Evolutionary conservation across 2,888 invertebrate genomes (phyloP), one percentile per base, ranked within the genome.

Genomic region (Amphipoea oculea): DNA sequence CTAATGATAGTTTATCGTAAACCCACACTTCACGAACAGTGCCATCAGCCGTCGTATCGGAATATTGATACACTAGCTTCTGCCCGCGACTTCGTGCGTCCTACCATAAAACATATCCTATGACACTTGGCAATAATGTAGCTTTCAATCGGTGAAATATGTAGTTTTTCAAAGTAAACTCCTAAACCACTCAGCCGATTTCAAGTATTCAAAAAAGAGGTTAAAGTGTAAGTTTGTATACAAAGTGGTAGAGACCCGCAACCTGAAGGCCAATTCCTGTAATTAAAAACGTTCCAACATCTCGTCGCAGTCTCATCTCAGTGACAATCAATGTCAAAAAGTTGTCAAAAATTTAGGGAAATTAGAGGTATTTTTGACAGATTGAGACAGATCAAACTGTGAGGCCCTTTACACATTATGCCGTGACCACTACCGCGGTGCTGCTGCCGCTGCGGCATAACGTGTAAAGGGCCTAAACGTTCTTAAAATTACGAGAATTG

Each of bases 1-100:
- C 78, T 78, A 81, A 78, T 70, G 76, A 82, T 81, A 85, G 85
- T 87, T 82, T 88, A 87, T 83, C 83, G 60, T 78, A 82, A 88
- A 85, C 76, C 74, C 40, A 67, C 66, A 87, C 87, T 83, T 75
- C 68, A 84, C 66, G 12, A 63, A 66, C 36, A 20, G 74, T 82
- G 78, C 57, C 62, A 71, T 78, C 57, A 54, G 62, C 23, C 57
- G 3, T 36, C 7, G 17, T 63, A 62, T 14, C 23, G 48, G 12
- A n/a, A 76, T 71, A 73, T 76, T 68, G 51, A 29, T 29, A 5
- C n/a, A 65, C 36, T 65, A 65, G 40, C 9, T 36, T 17, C 40
- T 40, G 12, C 23, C 0, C 1, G 65, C 11, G 23, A 40, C 23
- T 42, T 2, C 11, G 4, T 20, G 17, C 17, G 4, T 36, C 12